phyloP scores from a whole-genome alignment of 2,888 invertebrate species.

The Dione juno region DNA sequence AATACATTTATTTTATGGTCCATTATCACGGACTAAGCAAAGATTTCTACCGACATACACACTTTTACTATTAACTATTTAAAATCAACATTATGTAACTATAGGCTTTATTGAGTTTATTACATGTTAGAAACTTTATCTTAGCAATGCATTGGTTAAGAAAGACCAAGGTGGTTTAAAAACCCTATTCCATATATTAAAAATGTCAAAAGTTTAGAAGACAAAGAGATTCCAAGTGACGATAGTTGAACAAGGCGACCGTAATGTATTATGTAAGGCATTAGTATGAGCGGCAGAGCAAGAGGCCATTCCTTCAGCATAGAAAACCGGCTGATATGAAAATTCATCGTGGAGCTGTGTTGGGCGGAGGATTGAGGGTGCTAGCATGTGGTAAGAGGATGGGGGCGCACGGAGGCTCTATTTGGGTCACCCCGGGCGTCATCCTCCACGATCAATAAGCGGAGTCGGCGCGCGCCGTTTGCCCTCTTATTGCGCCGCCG shows the following conservation, averaged over 20 bases:
- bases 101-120: neutral
- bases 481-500: constrained; percentile 66
- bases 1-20: no score
- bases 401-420: constrained; percentile 75
- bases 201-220: constrained; percentile 51
- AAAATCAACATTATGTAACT: neutral
- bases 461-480: constrained; percentile 77
- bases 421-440: constrained; percentile 84
- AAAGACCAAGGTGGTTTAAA: neutral
- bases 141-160: neutral
- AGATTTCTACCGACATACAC: no score
- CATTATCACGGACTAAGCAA: no score
- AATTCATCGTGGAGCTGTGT: constrained; percentile 76
- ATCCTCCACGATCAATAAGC: constrained; percentile 79
- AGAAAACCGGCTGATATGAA: constrained; percentile 80
- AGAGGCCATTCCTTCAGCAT: constrained; percentile 71
- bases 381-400: constrained; percentile 58
- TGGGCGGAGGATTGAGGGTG: constrained; percentile 58
- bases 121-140: neutral
- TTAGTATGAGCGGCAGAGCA: constrained; percentile 66
- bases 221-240: constrained; percentile 48
- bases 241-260: constrained; percentile 61
- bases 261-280: constrained; percentile 68
- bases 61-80: no score
- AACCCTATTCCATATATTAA: constrained; percentile 31